phyloP scores from a whole-genome alignment of 2,113 vertebrate species.

The Coracopsis vasa region DNA sequence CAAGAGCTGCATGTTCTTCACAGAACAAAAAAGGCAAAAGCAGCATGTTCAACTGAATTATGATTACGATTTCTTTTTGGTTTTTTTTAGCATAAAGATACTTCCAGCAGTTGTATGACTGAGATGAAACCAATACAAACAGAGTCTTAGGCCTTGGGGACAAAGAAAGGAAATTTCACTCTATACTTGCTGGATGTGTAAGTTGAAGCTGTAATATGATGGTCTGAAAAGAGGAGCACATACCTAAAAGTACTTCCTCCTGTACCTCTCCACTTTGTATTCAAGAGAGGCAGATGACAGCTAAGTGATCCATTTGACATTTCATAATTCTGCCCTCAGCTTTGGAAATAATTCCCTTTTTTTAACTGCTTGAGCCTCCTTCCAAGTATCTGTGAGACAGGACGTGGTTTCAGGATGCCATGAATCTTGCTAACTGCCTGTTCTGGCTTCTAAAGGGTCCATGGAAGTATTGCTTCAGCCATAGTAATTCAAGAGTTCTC shows the following conservation, averaged over 20 bases:
- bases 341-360: not conserved
- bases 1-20: not conserved
- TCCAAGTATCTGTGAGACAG: not conserved
- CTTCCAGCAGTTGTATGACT: not conserved
- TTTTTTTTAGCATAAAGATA: not conserved
- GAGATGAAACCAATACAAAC: not conserved
- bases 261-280: not conserved
- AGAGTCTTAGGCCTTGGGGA: not conserved
- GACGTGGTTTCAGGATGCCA: not conserved
- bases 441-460: not conserved
- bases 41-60: not conserved
- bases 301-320: not conserved
- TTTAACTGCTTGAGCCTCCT: not conserved
- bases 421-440: not conserved
- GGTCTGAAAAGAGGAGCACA: not conserved
- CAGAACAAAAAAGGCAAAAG: not conserved
- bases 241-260: not conserved
- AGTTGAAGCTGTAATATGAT: not conserved
- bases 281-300: not conserved
- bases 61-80: not conserved
- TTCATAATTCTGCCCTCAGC: not conserved
- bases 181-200: not conserved
- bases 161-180: not conserved
- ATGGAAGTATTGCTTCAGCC: not conserved
- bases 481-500: not conserved